phyloP scores from a whole-genome alignment of 2,797 vertebrate genomes.

The Pogoniulus pusillus region DNA sequence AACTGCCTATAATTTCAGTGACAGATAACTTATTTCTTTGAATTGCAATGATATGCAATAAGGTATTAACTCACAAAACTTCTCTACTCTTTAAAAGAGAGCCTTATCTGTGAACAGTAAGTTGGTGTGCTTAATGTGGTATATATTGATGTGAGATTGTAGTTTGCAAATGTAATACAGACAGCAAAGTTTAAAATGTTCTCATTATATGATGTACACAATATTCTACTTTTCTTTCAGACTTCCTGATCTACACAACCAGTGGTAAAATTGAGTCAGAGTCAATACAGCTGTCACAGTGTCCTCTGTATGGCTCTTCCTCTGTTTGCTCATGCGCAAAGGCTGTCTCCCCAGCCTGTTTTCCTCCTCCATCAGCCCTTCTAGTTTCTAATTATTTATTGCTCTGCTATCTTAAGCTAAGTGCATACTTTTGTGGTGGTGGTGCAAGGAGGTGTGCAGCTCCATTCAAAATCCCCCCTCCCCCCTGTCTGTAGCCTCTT shows the following conservation, averaged over 20 bases:
- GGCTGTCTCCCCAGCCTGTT: no score
- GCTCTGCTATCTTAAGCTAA: no score
- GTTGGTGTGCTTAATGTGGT: background rate
- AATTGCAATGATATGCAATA: background rate
- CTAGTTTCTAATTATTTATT: no score
- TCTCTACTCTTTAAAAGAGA: background rate
- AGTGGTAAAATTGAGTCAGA: background rate
- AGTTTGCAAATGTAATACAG: background rate
- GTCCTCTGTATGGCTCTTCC: no score
- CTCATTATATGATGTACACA: background rate
- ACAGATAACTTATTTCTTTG: background rate
- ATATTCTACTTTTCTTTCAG: background rate
- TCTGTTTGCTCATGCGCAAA: no score
- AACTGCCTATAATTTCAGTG: slow-evolving; percentile 19
- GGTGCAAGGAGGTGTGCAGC: no score
- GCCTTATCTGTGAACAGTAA: background rate
- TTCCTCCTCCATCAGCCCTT: no score
- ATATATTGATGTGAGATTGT: background rate
- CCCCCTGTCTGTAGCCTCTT: no score
- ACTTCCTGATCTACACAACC: background rate
- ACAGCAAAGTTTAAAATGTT: slow-evolving; percentile 16
- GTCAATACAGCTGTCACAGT: background rate
- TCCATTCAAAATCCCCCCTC: no score
- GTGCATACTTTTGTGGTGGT: no score
- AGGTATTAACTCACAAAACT: background rate